Base-by-base conservation (phyloP, 2,113 vertebrate genomes). In the Mesocricetus auratus region DNA sequence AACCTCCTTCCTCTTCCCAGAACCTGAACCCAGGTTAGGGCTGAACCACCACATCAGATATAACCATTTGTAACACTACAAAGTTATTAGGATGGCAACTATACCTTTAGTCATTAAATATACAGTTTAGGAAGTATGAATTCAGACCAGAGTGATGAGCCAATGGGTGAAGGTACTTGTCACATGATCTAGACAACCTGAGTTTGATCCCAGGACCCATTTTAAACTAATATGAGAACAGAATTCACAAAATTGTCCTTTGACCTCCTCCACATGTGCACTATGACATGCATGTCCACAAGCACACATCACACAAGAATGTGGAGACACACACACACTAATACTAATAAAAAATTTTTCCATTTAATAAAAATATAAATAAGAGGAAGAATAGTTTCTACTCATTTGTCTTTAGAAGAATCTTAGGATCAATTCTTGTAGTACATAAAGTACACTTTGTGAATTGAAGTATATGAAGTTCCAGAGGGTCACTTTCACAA, bases 31-130 rank as follows among this genome's bases (percentile, higher is more conserved):
- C 53, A 56, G 53, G 12, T 13, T 56, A 13, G 2, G 12, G 53
- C 53, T 56, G 53, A 56, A 56, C 53, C 53, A 56, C 53, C 12
- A 13, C 12, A 15, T 56, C 62, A 86, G 9, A 77, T 62, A 64
- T 0, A 73, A 62, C 56, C 62, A 75, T 94, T 71, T 69, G 7
- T 81, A 90, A 53, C 77, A 4, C 60, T 21, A 95, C 78, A 71
- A 91, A 62, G 58, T 62, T 92, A 75, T 68, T 75, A 33, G 6
- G 24, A 83, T 1, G 15, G 1, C 13, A 93, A 13, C 7, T 85
- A n/a, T 47, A 39, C 82, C 39, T 58, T 75, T 89, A 96, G 69
- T 39, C 71, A 86, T 33, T 88, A 92, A 82, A 60, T 83, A 29
- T 26, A 83, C 83, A 6, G 50, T 81, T 66, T 45, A 89, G 16